Evolutionary conservation across 37 sponge, comb jelly and placozoan genomes (phyloP), one percentile per base, ranked within the genome.

Genomic region (Agelas oroides): DNA sequence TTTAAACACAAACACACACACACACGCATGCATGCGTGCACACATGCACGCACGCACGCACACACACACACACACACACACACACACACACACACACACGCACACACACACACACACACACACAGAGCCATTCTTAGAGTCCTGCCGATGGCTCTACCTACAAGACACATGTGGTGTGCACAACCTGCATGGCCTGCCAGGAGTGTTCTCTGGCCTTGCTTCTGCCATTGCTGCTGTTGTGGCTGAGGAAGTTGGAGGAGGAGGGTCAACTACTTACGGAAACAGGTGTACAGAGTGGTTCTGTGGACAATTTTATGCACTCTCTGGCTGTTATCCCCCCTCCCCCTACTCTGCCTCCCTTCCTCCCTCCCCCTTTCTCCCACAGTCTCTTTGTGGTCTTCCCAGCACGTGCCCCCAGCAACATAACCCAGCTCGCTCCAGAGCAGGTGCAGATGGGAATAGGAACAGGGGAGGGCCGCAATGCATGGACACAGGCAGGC

Each of bases 131-230:
- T 59, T 82, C 35, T 11, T 95, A 64, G 86, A 76, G 61, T n/a
- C n/a, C n/a, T n/a, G n/a, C n/a, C 90, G 85, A 15, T 37, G 73
- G 46, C 71, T 92, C 32, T 73, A 69, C 37, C 18, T 95, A 2
- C 91, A 90, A 40, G 96, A 95, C 81, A 90, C 96, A 0, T 93
- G 96, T 84, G 96, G 96, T 31, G 96, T 95, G 36, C 90, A 95
- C 86, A 95, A 97, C 33, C 93, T 97, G 18, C 97, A 97, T 41
- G 97, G 97, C 21, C 62, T 97, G 59, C 97, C 97, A 5, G 97
- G 95, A 41, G 80, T 97, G 28, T 90, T 93, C 34, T 92, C 95
- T 31, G 97, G 94, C n/a, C 19, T 97, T 39, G 94, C 84, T 40
- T 91, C 97, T 40, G 82, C 62, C 20, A 64, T 96, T 55, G 94